Percentiles rank a stretch among this genome's conserved stretches.
Evolutionary conservation across 2,888 invertebrate genomes (phyloP).

Genomic region (Terebella lapidaria): DNA sequence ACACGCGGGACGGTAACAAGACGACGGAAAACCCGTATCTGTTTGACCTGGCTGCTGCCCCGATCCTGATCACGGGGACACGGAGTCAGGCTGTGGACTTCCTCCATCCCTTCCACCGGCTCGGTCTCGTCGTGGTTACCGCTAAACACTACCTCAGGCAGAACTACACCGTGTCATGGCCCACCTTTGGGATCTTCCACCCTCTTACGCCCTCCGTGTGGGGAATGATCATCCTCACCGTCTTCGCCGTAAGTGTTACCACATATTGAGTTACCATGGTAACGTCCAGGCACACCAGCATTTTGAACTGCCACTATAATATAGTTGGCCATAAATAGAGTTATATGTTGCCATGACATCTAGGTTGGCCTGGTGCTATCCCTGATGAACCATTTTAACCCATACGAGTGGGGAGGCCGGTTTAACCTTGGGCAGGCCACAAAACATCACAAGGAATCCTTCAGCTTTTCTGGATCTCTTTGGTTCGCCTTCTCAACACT

Average conservation of each 20-base stretch:
- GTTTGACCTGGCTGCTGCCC: conserved; percentile 8
- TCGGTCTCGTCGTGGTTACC: conserved; percentile 3
- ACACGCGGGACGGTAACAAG: too few species aligned
- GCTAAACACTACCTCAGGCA: conserved; percentile 1
- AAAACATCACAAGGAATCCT: conserved; percentile 7
- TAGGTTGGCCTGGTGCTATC: conserved; percentile 13
- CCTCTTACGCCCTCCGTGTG: conserved; percentile 8
- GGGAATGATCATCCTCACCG: not conserved
- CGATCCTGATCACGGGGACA: conserved; percentile 3
- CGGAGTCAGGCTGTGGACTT: conserved; percentile 8
- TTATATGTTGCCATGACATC: too few species aligned
- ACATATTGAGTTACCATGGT: not conserved
- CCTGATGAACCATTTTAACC: conserved; percentile 14
- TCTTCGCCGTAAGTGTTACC: conserved; percentile 2
- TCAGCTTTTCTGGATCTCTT: conserved; percentile 11
- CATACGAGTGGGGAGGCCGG: conserved; percentile 15
- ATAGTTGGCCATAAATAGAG: too few species aligned
- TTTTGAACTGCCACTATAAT: too few species aligned
- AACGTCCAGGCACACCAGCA: too few species aligned
- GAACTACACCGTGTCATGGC: not conserved
- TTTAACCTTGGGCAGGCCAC: conserved; percentile 10
- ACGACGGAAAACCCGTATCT: too few species aligned
- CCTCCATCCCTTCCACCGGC: conserved; percentile 12
- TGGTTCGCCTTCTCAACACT: conserved; percentile 17
- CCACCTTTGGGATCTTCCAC: conserved; percentile 5